Evolutionary conservation across 2,113 vertebrate genomes (phyloP), one percentile per base, ranked within the genome.

Genomic region (Lampris megalopsis): DNA sequence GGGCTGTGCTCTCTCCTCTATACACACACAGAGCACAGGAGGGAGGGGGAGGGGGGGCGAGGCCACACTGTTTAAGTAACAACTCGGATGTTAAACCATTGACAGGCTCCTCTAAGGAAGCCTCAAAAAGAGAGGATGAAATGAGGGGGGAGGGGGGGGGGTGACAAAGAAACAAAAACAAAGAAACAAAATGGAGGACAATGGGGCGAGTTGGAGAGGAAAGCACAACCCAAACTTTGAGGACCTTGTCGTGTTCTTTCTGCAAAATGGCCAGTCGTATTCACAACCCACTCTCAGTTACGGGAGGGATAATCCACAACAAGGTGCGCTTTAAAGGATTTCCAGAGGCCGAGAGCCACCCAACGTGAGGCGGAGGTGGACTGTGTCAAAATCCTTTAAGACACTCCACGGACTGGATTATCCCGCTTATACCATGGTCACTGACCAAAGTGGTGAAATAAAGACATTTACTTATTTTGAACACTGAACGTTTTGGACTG

Each of bases 161-260:
- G 63, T 13, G 65, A 83, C 76, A 71, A 73, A 49, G 57, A 36
- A 37, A 57, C 11, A 52, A 41, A 67, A 68, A 61, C 24, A 24
- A 24, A 24, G 24, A 24, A 24, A 75, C 7, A 75, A 68, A 71
- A 81, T 75, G 77, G 75, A 85, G 79, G 84, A 89, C 10, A 85
- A 80, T 9, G 67, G 65, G 79, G 52, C 56, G 47, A 36, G 41
- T 61, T 72, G 83, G 85, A 68, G 71, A 89, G 82, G 92, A 94
- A 94, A 94, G 93, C 94, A 94, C 94, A 94, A 94, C 89, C 91
- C 83, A 92, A 92, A 93, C 94, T 94, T 91, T 90, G 63, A 94
- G 94, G 90, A 94, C 88, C 86, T 74, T 36, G 36, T 73, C 38
- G n/a, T 72, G 69, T 66, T 69, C 6, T 63, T 65, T 42, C 47